Conservation (phyloP, 2,797 vertebrate genomes). For the Rallus crepitans region DNA sequence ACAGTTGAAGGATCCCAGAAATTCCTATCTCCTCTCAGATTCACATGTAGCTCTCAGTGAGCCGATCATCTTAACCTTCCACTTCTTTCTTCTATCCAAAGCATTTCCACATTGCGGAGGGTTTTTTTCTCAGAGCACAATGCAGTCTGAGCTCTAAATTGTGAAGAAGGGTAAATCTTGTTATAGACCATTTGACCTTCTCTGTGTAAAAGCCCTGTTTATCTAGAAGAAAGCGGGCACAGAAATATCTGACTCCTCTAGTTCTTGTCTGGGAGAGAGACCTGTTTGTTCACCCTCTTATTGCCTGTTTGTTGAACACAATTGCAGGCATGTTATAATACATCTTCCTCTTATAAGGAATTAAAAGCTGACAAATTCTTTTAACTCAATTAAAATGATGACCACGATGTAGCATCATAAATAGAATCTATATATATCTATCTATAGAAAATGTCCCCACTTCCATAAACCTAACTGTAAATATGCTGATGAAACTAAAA, state of each 20-base stretch:
- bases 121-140: neutral
- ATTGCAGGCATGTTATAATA: neutral
- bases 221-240: neutral
- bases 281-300: neutral
- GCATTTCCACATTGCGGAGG: neutral
- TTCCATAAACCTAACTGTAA: neutral
- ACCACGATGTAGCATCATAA: neutral
- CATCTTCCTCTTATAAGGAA: neutral
- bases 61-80: neutral
- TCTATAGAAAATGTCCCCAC: neutral
- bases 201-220: neutral
- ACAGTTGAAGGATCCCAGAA: neutral
- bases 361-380: neutral
- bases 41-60: neutral
- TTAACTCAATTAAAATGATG: neutral
- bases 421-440: neutral
- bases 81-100: neutral
- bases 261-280: neutral
- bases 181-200: neutral
- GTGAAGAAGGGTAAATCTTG: neutral
- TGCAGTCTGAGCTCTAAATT: fast-evolving
- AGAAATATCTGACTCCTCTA: neutral
- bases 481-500: neutral
- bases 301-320: neutral
- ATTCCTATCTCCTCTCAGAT: neutral